These are phyloP conservation scores for Anarhynchus alexandrinus DNA, from an alignment of 2,113 vertebrate genomes.

Conservation along the genomic window DNA sequence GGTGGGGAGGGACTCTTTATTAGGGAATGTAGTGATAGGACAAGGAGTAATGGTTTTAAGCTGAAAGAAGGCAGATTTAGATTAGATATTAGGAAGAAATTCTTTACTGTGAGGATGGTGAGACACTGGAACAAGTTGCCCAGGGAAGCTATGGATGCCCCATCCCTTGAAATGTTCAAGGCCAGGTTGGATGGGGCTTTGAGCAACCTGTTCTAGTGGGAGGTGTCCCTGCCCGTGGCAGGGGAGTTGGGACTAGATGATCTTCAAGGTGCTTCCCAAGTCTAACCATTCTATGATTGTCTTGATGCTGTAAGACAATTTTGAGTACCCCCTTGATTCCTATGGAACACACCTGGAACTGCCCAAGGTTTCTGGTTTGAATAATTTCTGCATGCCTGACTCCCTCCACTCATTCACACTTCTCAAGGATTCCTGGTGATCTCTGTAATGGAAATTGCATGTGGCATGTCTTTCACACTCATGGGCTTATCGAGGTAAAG, in stretches of 20 bases:
- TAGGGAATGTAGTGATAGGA: too few relatives aligned
- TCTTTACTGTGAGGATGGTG: too few relatives aligned
- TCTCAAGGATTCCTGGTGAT: not conserved
- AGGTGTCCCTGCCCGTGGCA: not conserved
- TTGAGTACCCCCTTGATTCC: not conserved
- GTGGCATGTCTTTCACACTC: conserved; percentile 61
- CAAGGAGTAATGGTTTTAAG: too few relatives aligned
- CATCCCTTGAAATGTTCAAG: too few relatives aligned
- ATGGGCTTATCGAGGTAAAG: conserved; percentile 45
- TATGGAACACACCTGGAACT: not conserved
- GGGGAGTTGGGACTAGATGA: not conserved
- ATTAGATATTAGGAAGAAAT: too few relatives aligned
- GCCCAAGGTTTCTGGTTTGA: not conserved
- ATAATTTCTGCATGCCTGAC: not conserved
- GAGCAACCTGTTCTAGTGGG: not conserved
- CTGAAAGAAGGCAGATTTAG: too few relatives aligned
- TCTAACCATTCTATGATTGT: not conserved
- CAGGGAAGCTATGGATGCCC: not conserved
- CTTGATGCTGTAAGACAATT: not conserved
- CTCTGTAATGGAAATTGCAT: conserved; percentile 31
- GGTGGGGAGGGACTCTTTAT: too few relatives aligned
- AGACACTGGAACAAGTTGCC: too few relatives aligned
- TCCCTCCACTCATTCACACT: not conserved
- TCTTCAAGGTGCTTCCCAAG: not conserved
- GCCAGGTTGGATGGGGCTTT: not conserved